Evolutionary conservation across 2,113 vertebrate species (phyloP), one percentile per base, ranked within the genome.

Genomic region (Ramphastos sulfuratus): DNA sequence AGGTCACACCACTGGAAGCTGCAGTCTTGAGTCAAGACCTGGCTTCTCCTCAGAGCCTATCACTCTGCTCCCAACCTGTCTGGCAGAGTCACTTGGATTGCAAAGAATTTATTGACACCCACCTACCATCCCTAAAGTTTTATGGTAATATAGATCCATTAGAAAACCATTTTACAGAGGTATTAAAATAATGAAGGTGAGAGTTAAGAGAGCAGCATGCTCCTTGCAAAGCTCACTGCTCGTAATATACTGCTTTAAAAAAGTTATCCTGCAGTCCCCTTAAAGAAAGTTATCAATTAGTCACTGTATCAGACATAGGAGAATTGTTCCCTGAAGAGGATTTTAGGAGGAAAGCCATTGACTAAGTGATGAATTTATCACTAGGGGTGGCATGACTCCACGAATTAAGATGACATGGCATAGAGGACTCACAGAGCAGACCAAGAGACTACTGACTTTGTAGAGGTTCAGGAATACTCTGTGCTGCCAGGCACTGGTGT

Each of bases 131-230:
- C 87, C 75, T 42, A 56, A 96, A 91, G 73, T 89, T 95, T 96
- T 95, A 96, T 70, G 70, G 85, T 91, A 90, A 86, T 91, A 87
- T 56, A 88, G 93, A 88, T 82, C 95, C 90, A 95, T 95, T 94
- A 96, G 94, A 83, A 79, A 73, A 61, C 86, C 89, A 83, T 94
- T 97, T 97, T 89, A 70, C 94, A 78, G 94, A 67, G 90, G 87
- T 93, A 97, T 96, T 96, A 94, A 97, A 95, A 92, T 96, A 96
- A 94, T 67, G 94, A 95, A 95, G 93, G 93, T 90, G 96, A 97
- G 95, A 82, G 91, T 91, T 72, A 77, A 95, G 89, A 59, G 77
- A 93, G 74, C 74, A 87, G 74, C 82, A 65, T 8, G 8, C 82
- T 91, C 90, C 88, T 63, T 31, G 75, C 79, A 85, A 96, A 79